Base-by-base conservation (phyloP, 2,888 invertebrate genomes). In the Labia minor region DNA sequence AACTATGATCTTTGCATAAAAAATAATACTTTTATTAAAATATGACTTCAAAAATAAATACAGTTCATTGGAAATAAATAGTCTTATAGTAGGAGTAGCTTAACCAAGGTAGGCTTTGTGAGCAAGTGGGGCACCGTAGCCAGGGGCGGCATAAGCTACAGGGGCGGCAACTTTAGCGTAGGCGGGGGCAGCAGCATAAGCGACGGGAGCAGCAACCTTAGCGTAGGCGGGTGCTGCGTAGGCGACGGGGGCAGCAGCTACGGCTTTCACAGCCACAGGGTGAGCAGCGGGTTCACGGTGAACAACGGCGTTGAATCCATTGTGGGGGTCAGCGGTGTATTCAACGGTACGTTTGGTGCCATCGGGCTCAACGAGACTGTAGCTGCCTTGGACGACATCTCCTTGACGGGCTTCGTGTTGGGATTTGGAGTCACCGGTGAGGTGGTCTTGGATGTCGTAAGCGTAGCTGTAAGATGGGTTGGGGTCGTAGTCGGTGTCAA, bases 301-400 rank as follows among this genome's bases (percentile, higher is more conserved):
- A 18, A 83, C 83, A 62, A 83, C 80, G 68, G 83, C 83, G 72
- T 83, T 83, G 79, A 83, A 83, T 65, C 83, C 83, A 72, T 83
- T 79, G 67, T 81, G 77, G 63, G 82, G 82, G 75, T 83, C 83
- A 65, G 83, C 82, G 66, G 80, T 80, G 75, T 83, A 83, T 72
- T 83, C 81, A 14, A 83, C 83, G 72, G 80, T 77, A 69, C 83
- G 78, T 69, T 80, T 77, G 68, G 81, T 81, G 71, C 83, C 83
- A 71, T 83, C 83, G 69, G 83, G 78, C 73, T 83, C 83, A 66
- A 80, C 78, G 19, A 83, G 74, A 63, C 80, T 80, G 76, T 83
- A 83, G 69, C 79, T 77, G 66, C 83, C 83, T 71, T 80, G 80
- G 64, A 83, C 83, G 69, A 80, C 79, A 73, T 82, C 82, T 67